Evolutionary conservation across 2,888 invertebrate genomes (phyloP), one percentile per base, ranked within the genome.

Genomic region (Caenorhabditis afra): DNA sequence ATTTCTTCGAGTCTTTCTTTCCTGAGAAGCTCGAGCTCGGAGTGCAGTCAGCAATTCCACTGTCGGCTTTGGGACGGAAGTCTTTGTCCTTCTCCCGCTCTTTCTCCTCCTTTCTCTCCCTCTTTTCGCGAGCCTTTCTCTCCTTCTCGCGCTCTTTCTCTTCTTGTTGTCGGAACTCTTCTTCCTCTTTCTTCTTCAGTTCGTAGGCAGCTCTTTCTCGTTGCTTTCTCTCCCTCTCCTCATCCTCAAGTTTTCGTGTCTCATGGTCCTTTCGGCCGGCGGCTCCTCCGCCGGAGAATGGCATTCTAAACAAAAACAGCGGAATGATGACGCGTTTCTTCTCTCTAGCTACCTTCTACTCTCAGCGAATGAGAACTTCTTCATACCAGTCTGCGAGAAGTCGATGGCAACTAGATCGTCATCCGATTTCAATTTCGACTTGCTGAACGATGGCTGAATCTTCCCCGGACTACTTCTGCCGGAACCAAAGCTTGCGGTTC

Each of bases 381-480:
- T 64, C 16, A 22, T 47, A 14, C 71, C 71, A 1, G 64, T 37
- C 18, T 55, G 55, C n/a, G 71, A 71, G 16, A 71, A 71, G 20
- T 71, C 71, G 35, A 71, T 71, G 0, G 71, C 23, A 5, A 71
- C 37, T 29, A 71, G n/a, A 39, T 71, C 71, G 10, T 57, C 62
- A 14, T 62, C 64, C 2, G 58, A 50, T 11, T 49, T 68, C 16
- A 18, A 20, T 29, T 62, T 71, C 4, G 53, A 44, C 3, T 22
- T 45, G 8, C 18, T 35, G 3, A 37, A 14, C 1, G 29, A 39
- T 16, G 45, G 49, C 0, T 49, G 39, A 29, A 18, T 35, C 41
- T 70, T 70, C n/a, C 57, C 47, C 0, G 79, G 79, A 44, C 79
- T 79, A 49, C 64, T 79, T 23, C 79, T 44, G 1, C 71, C 78